A percentile compares a stretch with the other conserved stretches of the same genome.
Conservation (phyloP, 2,113 vertebrate species). For the Pseudopodoces humilis region DNA sequence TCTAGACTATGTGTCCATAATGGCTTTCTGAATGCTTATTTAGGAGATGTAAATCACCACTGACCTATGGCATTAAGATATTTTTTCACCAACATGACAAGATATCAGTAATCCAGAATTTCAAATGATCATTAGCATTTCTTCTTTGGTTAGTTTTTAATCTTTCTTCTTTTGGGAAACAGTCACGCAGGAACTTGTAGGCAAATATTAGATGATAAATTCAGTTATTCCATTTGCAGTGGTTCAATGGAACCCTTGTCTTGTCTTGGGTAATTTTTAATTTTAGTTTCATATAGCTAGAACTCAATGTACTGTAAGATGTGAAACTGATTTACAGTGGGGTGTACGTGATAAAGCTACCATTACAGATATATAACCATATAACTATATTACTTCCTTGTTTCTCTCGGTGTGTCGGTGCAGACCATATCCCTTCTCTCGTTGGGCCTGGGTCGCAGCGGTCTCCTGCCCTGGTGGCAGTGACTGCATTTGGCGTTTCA, state of each 20-base stretch:
- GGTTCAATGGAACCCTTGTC: neutral
- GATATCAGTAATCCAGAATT: neutral
- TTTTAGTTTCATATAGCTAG: neutral
- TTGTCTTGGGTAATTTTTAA: neutral
- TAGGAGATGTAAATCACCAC: neutral
- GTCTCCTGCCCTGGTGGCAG: neutral
- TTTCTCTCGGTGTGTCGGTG: neutral
- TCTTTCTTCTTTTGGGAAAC: neutral
- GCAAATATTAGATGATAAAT: neutral
- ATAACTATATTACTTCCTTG: neutral
- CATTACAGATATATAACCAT: neutral
- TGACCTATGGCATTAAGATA: neutral
- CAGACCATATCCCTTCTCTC: neutral
- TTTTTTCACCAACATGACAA: neutral
- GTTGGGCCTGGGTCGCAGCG: accelerated
- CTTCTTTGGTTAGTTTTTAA: neutral
- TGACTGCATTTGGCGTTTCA: accelerated
- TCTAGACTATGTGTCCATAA: neutral
- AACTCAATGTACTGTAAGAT: neutral
- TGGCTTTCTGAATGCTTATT: neutral
- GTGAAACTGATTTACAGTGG: neutral
- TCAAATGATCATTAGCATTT: neutral
- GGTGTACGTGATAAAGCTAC: neutral
- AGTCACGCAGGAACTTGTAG: neutral
- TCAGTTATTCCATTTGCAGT: neutral